Base-by-base conservation (phyloP, 2,113 vertebrate species). In the Corydoras maculifer region DNA sequence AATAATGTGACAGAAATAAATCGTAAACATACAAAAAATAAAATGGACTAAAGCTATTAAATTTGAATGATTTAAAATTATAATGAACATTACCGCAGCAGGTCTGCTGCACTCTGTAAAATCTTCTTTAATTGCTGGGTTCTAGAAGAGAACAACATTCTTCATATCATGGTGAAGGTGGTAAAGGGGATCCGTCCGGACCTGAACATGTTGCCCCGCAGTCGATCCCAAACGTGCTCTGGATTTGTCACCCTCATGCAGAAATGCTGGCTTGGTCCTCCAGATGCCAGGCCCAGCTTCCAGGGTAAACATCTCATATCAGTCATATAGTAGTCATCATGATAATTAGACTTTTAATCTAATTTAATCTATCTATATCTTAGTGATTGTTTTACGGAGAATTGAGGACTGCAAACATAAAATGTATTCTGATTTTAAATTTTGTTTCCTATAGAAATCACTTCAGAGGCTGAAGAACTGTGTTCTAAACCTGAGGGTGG, bases 101-200 rank as follows among this genome's bases (percentile, higher is more conserved):
- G 18, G 18, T 25, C 18, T 25, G 18, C 18, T 25, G 29, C 14
- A 54, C 48, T 53, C 4, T 7, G 13, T 65, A 59, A 7, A 60
- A 18, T 69, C 50, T 61, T 59, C 53, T 30, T 18, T 70, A 18
- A 15, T 6, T 43, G 55, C 3, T 75, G 13, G 64, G 72, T 79
- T 74, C 68, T 78, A 99, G 97, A 95, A n/a, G 96, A 98, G 81
- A 98, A 93, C 73, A 99, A 95, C 68, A 96, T 99, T 84, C 90
- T 98, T 58, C 96, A 98, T 80, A 93, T 99, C 79, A 99, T 99
- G 97, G 92, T 99, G 83, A 97, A 96, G 82, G 97, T 99, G 77
- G 94, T 97, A 57, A 94, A 93, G 81, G 97, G 97, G 4, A 87
- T 93, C 66, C 95, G 97, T 74, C 97, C 96, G 0, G 94, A 96